Conservation (phyloP, 2,888 invertebrate species). For the Philonicus albiceps region DNA sequence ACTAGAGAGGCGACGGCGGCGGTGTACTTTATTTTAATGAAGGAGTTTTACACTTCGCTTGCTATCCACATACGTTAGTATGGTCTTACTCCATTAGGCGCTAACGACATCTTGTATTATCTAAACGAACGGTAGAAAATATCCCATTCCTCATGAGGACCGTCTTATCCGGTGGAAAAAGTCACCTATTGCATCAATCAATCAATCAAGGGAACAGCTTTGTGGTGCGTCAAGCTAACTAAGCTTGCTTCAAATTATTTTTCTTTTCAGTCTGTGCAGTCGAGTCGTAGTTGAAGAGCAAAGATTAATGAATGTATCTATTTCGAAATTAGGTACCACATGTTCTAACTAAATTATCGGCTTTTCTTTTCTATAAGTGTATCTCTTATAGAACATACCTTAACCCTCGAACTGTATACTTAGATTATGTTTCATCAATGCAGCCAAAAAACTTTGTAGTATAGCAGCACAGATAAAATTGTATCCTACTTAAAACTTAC, state of each 20-base stretch:
- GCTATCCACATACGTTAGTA: neutral
- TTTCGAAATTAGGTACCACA: neutral
- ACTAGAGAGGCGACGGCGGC: neutral
- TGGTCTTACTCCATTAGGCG: neutral
- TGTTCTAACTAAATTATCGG: too few relatives aligned
- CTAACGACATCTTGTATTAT: neutral
- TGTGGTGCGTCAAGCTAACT: neutral
- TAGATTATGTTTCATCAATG: too few relatives aligned
- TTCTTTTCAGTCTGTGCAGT: neutral
- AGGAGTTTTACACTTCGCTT: neutral
- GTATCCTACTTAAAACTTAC: too few relatives aligned
- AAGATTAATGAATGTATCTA: neutral
- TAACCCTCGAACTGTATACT: too few relatives aligned
- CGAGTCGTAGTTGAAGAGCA: neutral
- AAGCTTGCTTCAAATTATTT: neutral
- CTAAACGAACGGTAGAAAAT: neutral
- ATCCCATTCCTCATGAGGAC: neutral
- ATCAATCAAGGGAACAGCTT: neutral
- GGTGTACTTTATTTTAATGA: slow-evolving; percentile 8
- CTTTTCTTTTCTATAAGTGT: too few relatives aligned
- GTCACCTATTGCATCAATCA: neutral
- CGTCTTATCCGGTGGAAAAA: neutral
- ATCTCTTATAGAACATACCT: too few relatives aligned
- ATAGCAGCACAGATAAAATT: too few relatives aligned
- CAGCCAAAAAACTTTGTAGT: too few relatives aligned